Base-by-base conservation (phyloP, 2,113 vertebrate species). In the Oreamnos americanus region DNA sequence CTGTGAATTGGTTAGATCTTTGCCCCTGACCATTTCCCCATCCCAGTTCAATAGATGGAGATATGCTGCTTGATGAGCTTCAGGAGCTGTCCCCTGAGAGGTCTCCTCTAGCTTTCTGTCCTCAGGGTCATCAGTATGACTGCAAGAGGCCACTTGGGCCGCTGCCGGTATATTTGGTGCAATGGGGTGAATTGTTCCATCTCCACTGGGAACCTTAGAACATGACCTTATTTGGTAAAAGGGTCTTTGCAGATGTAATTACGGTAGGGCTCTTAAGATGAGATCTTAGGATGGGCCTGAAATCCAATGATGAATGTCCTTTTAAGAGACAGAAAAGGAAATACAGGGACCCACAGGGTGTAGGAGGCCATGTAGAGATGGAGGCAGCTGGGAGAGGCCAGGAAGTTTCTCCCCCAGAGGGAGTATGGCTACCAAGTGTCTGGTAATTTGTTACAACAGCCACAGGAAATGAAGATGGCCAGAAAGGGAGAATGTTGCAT, bases 141-240 rank as follows among this genome's bases (percentile, higher is more conserved):
- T 11, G 4, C 30, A 49, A 23, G 7, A 28, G 26, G 19, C 39
- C 26, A 15, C 45, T 47, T 5, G 1, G 15, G 23, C 91, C 4
- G 0, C 10, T 26, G 49, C 36, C 7, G 0, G 51, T 3, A 3
- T 28, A 23, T 76, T 5, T 60, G 30, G 9, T 9, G 10, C n/a
- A 23, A 3, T 10, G 23, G 23, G 3, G 15, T 30, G 1, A 71
- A 30, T 1, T 39, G 39, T 26, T 19, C 13, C 10, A 1, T 49
- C 36, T 25, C 30, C 33, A 6, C 67, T 5, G 26, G 51, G 84
- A 62, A 88, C 53, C 43, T 45, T 43, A 51, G 43, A 81, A 71
- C 30, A 9, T 28, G 64, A 57, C 33, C 10, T 39, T 43, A 21
- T 26, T 60, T 78, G 25, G 83, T 84, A 60, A 36, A 53, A 30